Percentiles rank a stretch among this genome's conserved stretches.
These are phyloP conservation scores for Andrena flavipes DNA, from an alignment of 2,888 invertebrate species.

Conservation along the genomic window DNA sequence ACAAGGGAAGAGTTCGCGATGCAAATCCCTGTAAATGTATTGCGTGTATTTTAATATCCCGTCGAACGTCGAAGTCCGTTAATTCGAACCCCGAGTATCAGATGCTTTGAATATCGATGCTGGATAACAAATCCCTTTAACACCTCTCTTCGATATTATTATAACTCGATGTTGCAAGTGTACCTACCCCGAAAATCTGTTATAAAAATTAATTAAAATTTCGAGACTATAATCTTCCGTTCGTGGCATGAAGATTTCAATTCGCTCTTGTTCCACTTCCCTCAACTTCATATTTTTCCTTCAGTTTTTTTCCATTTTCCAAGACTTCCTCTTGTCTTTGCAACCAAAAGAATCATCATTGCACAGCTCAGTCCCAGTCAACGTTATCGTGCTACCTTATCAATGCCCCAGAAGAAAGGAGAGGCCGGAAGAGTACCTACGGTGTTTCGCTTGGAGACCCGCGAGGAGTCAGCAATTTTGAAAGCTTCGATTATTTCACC, in stretches of 20 bases:
- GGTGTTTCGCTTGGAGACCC: neutral
- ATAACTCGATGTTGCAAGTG: neutral
- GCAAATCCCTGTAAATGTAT: constrained; percentile 52
- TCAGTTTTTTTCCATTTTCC: neutral
- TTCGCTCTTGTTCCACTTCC: neutral
- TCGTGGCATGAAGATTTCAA: neutral
- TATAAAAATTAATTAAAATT: neutral
- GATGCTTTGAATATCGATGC: neutral
- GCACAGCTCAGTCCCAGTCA: constrained; percentile 13
- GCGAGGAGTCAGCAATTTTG: neutral
- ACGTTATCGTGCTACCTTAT: constrained; percentile 24
- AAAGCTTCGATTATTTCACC: neutral
- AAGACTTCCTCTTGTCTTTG: neutral
- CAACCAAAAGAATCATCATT: constrained; percentile 18
- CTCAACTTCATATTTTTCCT: neutral
- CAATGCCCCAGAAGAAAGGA: neutral
- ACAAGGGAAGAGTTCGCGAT: constrained; percentile 38
- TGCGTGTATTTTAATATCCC: constrained; percentile 32
- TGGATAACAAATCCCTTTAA: neutral
- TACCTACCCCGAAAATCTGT: too few species aligned
- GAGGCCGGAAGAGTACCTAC: neutral
- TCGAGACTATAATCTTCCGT: too few species aligned
- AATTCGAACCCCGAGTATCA: constrained; percentile 9
- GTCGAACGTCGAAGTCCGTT: neutral
- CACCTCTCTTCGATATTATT: neutral